Percentiles rank a stretch among this genome's conserved stretches.
phyloP scores from a whole-genome alignment of 37 sponge, comb jelly and placozoan species.

The Geodia barretti region DNA sequence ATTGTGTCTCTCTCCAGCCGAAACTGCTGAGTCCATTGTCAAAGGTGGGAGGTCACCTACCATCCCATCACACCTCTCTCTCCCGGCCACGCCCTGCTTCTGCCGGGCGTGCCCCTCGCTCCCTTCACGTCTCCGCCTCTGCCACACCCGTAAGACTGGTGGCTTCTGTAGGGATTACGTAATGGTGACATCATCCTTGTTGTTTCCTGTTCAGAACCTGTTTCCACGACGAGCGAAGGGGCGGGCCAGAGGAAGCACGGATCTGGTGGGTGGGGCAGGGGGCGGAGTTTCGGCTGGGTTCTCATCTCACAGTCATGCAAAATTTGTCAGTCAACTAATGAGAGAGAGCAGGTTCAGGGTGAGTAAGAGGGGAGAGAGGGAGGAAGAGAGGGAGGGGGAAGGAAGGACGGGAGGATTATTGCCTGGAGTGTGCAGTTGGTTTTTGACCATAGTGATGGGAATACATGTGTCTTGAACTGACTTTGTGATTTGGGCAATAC shows the following conservation, averaged over 20 bases:
- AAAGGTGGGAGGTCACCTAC: too few species aligned
- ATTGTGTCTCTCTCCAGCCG: too few species aligned
- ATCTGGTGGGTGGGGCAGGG: neutral
- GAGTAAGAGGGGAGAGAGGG: neutral
- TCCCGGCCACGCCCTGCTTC: neutral
- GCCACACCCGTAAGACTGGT: neutral
- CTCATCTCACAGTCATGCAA: conserved; percentile 67
- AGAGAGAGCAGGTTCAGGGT: conserved; percentile 71
- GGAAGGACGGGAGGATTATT: too few species aligned
- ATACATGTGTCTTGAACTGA: too few species aligned
- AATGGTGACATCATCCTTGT: too few species aligned
- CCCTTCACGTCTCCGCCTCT: neutral
- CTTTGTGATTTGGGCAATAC: too few species aligned
- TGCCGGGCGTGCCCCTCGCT: neutral
- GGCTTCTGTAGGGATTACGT: neutral
- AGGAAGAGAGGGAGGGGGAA: too few species aligned
- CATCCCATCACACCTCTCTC: neutral
- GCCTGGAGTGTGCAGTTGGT: too few species aligned
- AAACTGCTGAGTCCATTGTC: too few species aligned
- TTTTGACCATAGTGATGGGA: too few species aligned
- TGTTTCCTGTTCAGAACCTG: neutral
- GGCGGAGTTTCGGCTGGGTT: conserved; percentile 13
- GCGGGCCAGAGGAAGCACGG: neutral
- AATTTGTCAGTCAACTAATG: conserved; percentile 78
- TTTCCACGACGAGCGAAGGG: neutral